Evolutionary conservation across 2,888 invertebrate species (phyloP), one percentile per base, ranked within the genome.

Genomic region (Ophioninae sp.): DNA sequence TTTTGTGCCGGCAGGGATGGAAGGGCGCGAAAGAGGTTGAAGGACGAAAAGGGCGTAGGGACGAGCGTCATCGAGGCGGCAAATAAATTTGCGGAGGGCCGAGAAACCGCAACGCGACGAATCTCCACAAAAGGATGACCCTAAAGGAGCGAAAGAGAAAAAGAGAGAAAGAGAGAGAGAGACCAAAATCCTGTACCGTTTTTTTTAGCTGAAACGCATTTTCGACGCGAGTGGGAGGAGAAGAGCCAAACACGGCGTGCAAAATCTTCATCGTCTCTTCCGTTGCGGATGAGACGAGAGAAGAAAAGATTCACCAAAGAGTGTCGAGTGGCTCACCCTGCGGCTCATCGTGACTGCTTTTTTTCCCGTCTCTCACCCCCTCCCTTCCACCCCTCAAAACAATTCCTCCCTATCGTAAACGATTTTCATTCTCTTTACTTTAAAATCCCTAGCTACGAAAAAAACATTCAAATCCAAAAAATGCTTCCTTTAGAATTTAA

Each of bases 71-170:
- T 82, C 83, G 81, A 81, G 81, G 82, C 84, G 86, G 85, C 84
- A 86, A 85, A 86, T 86, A 86, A 86, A 86, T 86, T 86, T 79
- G 76, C 84, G 61, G 81, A 67, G 67, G 81, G 74, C 81, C 79
- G 69, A 78, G 78, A 85, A 85, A 86, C 86, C 86, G 82, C 86
- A 86, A 85, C 84, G 82, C 81, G 86, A 85, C 85, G 86, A 86
- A 86, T 86, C 81, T 86, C 83, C 77, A 72, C 61, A 39, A 61
- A 23, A 39, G 58, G 37, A 65, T 44, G 22, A 44, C 44, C n/a
- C 10, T 39, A 75, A 58, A 39, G 8, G 20, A 65, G 56, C 56
- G n/a, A 37, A n/a, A 76, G 56, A 64, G 30, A 6, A 23, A 41
- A 41, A 30, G 75, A 65, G 58, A 13, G 65, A 20, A 23, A 76